phyloP scores from a whole-genome alignment of 2,797 vertebrate species.

The Tolypeutes matacus region DNA sequence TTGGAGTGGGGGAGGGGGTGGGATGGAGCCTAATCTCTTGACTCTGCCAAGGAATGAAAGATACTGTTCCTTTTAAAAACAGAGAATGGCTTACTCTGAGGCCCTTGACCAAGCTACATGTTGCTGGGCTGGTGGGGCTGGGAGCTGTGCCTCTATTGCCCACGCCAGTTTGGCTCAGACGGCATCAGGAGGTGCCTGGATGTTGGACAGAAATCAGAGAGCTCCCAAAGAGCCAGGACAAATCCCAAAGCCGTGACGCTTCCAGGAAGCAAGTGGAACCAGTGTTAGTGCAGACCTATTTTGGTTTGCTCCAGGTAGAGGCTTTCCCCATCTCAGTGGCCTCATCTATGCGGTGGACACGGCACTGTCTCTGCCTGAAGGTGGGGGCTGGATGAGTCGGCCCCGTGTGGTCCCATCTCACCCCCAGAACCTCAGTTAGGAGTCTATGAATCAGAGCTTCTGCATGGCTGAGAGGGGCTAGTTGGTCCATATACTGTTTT shows the following conservation, averaged over 20 bases:
- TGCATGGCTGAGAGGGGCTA: background rate
- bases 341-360: background rate
- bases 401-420: background rate
- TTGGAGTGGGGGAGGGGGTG: no score
- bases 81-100: no score
- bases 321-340: background rate
- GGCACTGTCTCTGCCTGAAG: background rate
- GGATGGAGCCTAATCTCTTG: background rate
- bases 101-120: background rate
- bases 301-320: background rate
- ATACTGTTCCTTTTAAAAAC: background rate
- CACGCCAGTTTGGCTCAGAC: background rate
- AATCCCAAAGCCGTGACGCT: background rate
- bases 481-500: constrained; percentile 49
- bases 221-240: background rate
- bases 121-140: background rate
- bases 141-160: background rate
- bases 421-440: background rate
- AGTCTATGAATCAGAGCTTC: background rate
- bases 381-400: background rate
- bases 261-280: background rate
- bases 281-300: background rate
- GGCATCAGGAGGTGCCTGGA: background rate
- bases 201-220: background rate
- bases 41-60: background rate